Base-by-base conservation (phyloP, 2,113 vertebrate genomes). In the Arenaria interpres region DNA sequence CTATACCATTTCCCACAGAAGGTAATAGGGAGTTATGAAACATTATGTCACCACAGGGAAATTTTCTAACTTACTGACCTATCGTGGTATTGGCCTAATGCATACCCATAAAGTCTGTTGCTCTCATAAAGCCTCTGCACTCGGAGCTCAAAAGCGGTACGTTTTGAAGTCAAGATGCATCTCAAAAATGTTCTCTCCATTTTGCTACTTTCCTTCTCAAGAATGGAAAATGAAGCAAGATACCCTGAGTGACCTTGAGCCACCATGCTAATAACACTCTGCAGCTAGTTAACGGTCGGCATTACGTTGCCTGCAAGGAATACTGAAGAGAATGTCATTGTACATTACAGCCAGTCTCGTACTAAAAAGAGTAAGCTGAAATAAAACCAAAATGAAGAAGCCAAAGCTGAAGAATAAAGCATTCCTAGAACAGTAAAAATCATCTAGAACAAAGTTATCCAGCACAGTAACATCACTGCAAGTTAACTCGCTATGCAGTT, bases 21-120 rank as follows among this genome's bases (percentile, higher is more conserved):
- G 68, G 80, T 71, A 75, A 82, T 0, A 48, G 41, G 51, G 67
- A 95, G 27, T 64, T 64, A 72, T 66, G 62, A 74, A 94, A 64
- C 66, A 45, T 79, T 45, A 66, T 81, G 63, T 84, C 90, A 77
- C 95, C 54, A 46, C 68, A 75, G 93, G 93, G 96, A 93, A 48
- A 87, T 63, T 50, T 48, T 20, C 81, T 32, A 27, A 82, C 81
- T 76, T 73, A 88, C 88, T 96, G 90, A 91, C 86, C 94, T 88
- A 20, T 41, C 90, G 33, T 85, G 69, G 94, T 88, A 93, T 84
- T 83, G 87, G 87, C 59, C 64, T 77, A 57, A 54, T 68, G 87
- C 76, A 45, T 28, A 85, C 53, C 80, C 90, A 96, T 60, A 67
- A 96, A 91, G 82, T 35, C 86, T 20, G 79, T 53, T 91, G 84